Conservation (phyloP, 2,797 vertebrate genomes). For the Intellagama lesueurii region DNA sequence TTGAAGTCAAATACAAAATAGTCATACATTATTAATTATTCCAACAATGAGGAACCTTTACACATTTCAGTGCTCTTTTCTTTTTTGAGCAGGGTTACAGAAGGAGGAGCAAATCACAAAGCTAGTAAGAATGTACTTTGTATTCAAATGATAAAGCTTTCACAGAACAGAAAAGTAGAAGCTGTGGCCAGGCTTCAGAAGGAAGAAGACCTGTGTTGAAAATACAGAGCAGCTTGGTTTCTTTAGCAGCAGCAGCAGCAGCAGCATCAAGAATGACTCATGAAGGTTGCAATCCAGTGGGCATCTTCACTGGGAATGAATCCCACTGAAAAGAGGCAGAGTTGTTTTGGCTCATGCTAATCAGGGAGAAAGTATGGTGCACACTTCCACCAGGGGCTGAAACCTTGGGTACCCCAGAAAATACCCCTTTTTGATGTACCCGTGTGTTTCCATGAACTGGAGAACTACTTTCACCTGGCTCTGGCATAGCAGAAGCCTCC, state of each 20-base stretch:
- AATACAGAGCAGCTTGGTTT: background rate
- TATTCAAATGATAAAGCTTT: slow-evolving; percentile 16
- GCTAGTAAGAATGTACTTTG: slow-evolving; percentile 16
- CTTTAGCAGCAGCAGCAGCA: background rate
- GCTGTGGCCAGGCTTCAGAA: background rate
- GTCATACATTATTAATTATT: slow-evolving; percentile 34
- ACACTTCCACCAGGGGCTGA: no score
- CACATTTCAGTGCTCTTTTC: slow-evolving; percentile 5
- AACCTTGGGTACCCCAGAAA: background rate
- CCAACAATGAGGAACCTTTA: slow-evolving; percentile 28
- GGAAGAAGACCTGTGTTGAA: background rate
- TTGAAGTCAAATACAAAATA: slow-evolving; percentile 29
- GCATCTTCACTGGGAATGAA: background rate
- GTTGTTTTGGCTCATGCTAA: background rate
- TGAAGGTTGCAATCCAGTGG: background rate
- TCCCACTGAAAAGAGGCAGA: background rate
- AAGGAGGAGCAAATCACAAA: background rate
- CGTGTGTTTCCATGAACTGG: background rate
- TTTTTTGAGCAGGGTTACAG: background rate
- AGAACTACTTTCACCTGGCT: background rate
- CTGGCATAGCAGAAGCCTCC: background rate
- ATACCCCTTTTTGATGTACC: background rate
- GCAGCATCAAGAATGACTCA: background rate
- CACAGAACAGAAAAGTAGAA: background rate
- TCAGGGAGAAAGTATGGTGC: no score